Evolutionary conservation across 2,888 invertebrate species (phyloP), one percentile per base, ranked within the genome.

Genomic region (Mayetiola destructor): DNA sequence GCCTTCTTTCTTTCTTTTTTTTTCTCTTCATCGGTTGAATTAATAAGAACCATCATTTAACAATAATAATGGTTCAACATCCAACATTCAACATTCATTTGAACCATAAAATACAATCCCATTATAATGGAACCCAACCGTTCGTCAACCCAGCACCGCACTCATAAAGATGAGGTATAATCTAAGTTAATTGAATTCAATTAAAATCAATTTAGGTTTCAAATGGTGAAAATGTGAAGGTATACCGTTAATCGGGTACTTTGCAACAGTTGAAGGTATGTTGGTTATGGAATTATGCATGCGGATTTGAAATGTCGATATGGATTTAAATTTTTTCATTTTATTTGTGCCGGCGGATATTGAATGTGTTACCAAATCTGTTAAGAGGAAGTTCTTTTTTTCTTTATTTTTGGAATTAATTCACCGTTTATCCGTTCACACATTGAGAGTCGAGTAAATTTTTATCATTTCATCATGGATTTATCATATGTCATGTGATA

Each of bases 141-240:
- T 48, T n/a, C n/a, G n/a, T n/a, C n/a, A n/a, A 23, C 6, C 21
- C 21, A 20, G 21, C 10, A 40, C 40, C 20, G n/a, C n/a, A 40
- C 23, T 40, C 21, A 21, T 10, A 42, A 27, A 52, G 55, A 55
- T 37, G 56, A 55, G 57, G 55, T 57, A 57, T 57, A 57, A 57
- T 57, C 55, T 57, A 55, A 57, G 57, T 57, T 55, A 57, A 57
- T 57, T 52, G 57, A 57, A 57, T 57, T 55, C 57, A 57, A 57
- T 57, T 57, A 57, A 57, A 57, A 57, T 57, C 57, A 57, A 57
- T 57, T 57, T 29, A 57, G 42, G 27, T 32, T 20, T n/a, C n/a
- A n/a, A n/a, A n/a, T n/a, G n/a, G n/a, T n/a, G n/a, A 42, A 56
- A 56, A 53, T 53, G 53, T 52, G 53, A 37, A 55, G 55, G 55